Conservation (phyloP, 2,888 invertebrate species). For the Disparrhopalites patrizii region DNA sequence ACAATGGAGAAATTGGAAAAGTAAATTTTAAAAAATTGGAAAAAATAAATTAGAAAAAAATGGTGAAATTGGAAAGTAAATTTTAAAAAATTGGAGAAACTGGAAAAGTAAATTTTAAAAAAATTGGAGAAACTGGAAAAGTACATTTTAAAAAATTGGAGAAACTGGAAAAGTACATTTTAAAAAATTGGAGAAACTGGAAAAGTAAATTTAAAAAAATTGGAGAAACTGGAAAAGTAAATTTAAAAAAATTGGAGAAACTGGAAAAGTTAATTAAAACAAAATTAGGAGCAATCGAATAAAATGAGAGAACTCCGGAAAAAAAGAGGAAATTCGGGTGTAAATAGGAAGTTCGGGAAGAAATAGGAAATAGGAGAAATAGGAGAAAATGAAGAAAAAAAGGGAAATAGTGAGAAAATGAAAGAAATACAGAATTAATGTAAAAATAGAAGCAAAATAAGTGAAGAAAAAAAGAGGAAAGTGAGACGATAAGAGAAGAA, state of each 20-base stretch:
- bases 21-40: not conserved
- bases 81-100: too few species aligned
- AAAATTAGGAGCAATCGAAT: not conserved
- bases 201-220: too few species aligned
- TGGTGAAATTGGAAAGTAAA: not conserved
- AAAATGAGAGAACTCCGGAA: not conserved
- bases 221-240: too few species aligned
- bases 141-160: not conserved
- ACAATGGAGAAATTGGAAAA: too few species aligned
- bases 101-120: not conserved
- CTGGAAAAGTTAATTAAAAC: too few species aligned
- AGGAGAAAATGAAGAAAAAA: too few species aligned
- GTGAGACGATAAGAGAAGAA: too few species aligned
- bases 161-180: not conserved
- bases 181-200: not conserved
- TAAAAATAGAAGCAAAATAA: too few species aligned
- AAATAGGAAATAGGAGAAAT: not conserved
- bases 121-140: not conserved
- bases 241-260: too few species aligned
- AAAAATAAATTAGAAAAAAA: not conserved
- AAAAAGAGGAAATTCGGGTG: slow-evolving; percentile 6
- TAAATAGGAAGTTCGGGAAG: slow-evolving; percentile 3
- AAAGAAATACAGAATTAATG: too few species aligned
- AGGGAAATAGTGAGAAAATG: too few species aligned
- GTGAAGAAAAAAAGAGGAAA: too few species aligned